These are phyloP conservation scores for Cryptotis parvus DNA, from an alignment of 2,113 vertebrate genomes.

Conservation along the genomic window DNA sequence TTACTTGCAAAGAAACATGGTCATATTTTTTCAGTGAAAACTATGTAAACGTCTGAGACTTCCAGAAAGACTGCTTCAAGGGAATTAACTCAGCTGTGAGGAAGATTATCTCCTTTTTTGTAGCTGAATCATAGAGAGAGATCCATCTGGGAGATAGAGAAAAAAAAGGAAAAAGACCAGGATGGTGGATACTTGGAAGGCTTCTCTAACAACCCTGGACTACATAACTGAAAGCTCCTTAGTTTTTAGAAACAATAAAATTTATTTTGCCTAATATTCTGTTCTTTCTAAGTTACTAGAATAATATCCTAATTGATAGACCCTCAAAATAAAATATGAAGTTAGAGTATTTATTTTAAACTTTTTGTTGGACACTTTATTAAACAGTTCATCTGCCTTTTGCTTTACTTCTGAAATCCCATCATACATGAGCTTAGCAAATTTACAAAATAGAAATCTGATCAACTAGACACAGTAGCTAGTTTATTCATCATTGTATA, in stretches of 20 bases:
- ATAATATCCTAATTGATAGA: not conserved
- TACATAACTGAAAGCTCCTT: not conserved
- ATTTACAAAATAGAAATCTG: not conserved
- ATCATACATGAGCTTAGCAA: constrained; percentile 15
- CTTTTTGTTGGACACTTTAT: not conserved
- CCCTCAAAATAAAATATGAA: not conserved
- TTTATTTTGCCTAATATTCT: not conserved
- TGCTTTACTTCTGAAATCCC: constrained; percentile 1
- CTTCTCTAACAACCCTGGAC: not conserved
- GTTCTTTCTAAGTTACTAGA: not conserved
- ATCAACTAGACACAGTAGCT: not conserved
- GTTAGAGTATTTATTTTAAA: constrained; percentile 1
- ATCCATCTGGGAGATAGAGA: not conserved
- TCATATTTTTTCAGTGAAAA: not conserved
- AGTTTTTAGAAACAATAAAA: not conserved
- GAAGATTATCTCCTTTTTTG: not conserved
- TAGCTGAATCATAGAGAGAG: not conserved
- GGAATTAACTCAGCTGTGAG: not conserved
- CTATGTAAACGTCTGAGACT: not conserved
- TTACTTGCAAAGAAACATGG: too few species aligned
- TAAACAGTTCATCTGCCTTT: not conserved
- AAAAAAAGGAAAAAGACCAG: not conserved
- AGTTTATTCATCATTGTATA: not conserved
- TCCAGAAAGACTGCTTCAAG: not conserved
- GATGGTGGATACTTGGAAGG: not conserved